These are phyloP conservation scores for Junonia oenone DNA, from an alignment of 2,888 invertebrate genomes.

Conservation along the genomic window DNA sequence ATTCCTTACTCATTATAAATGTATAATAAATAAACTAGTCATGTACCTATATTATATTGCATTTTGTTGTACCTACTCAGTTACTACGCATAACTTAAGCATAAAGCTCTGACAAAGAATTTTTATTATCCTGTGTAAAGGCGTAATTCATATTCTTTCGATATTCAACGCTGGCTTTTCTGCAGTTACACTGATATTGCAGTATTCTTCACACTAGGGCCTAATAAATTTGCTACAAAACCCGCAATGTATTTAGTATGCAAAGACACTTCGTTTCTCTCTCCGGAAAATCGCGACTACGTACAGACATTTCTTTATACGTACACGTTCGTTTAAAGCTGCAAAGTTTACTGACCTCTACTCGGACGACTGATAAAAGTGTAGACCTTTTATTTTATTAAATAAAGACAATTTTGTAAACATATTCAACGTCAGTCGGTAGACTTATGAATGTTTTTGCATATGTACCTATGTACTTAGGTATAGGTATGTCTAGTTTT, in stretches of 20 bases:
- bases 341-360: constrained; percentile 35
- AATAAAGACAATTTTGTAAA: background rate
- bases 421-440: too few relatives aligned
- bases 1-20: background rate
- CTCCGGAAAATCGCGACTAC: constrained; percentile 35
- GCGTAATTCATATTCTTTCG: constrained; percentile 49
- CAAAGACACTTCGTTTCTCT: constrained; percentile 44
- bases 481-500: too few relatives aligned
- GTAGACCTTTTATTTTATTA: background rate
- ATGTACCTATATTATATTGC: constrained; percentile 6
- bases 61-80: constrained; percentile 21
- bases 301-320: constrained; percentile 44
- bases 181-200: constrained; percentile 56
- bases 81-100: constrained; percentile 34
- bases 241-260: constrained; percentile 57
- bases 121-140: constrained; percentile 45
- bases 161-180: constrained; percentile 39
- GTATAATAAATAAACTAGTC: constrained; percentile 2
- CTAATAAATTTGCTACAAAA: constrained; percentile 55
- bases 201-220: constrained; percentile 56
- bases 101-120: constrained; percentile 45
- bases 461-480: too few relatives aligned
- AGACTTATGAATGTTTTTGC: too few relatives aligned
- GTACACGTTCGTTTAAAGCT: constrained; percentile 36
- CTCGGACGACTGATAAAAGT: constrained; percentile 17